Evolutionary conservation across 2,113 vertebrate genomes (phyloP), one percentile per base, ranked within the genome.

Genomic region (Electrona antarctica): DNA sequence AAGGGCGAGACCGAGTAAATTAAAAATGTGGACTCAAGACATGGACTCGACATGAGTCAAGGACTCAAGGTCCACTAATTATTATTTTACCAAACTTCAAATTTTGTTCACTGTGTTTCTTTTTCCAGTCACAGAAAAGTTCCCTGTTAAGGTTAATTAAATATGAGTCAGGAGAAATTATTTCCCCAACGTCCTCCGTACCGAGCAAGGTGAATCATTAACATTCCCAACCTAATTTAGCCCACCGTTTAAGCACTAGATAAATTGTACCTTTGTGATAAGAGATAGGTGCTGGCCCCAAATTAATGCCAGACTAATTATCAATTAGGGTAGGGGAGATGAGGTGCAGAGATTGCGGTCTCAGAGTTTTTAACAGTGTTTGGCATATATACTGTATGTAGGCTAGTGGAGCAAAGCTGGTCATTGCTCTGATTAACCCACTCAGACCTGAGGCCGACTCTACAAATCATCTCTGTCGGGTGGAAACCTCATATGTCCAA

Each of bases 251-350:
- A 84, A 83, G 81, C 71, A 28, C 79, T 83, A 80, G 86, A 93
- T 89, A 89, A 91, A 82, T 80, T 70, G 70, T 82, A 69, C 73
- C 77, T 90, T 84, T 87, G 80, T 87, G 81, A 90, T 90, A 87
- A 88, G 84, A 88, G 82, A 87, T 91, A 81, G 78, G 86, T 80
- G 83, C 73, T 77, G 78, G 79, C 76, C 41, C 67, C 64, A 78
- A 89, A 92, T 91, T 86, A 90, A 88, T 83, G 82, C 71, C 74
- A 66, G 74, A 86, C 76, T 93, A 90, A 92, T 94, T 92, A 92
- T 92, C 87, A 91, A 88, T 93, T 93, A 86, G 77, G 80, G 87
- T 69, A 63, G 29, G 33, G n/a, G 29, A 88, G 89, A 93, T 91
- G 82, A 83, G 80, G 54, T 56, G 41, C 46, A 49, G 68, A 80